Base-by-base conservation (phyloP, 2,113 vertebrate genomes). In the Seriola aureovittata region DNA sequence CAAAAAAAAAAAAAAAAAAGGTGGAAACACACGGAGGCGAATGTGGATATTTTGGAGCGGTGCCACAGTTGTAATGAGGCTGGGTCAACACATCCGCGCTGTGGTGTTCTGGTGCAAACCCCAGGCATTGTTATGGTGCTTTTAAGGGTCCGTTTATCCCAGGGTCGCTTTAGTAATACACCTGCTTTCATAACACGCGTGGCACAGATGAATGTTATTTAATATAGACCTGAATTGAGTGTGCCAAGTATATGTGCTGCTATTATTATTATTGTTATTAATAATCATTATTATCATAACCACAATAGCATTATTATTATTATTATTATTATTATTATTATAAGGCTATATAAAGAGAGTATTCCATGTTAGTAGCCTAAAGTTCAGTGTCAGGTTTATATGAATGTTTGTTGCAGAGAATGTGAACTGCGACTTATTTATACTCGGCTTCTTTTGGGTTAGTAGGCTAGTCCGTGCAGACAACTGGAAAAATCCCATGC, bases 401-500 rank as follows among this genome's bases (percentile, higher is more conserved):
- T 25, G 10, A 12, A 23, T 25, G 10, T 17, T 21, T 63, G 17
- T 14, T 46, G 11, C 9, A 29, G 21, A 13, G 14, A 9, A 21
- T 13, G 6, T 38, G 8, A 38, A 42, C 38, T 42, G 50, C 14
- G 16, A 52, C 16, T 36, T 62, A 63, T 62, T 71, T 36, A 9
- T 42, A 36, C 59, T 32, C 32, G 13, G n/a, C 59, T 25, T 68
- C 25, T 88, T 91, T 71, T 85, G 64, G 86, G 86, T 89, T 80
- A 89, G 82, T 88, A 85, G 89, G 87, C 81, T 88, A 85, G 71
- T 73, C 67, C 69, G 66, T 44, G 78, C 67, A 87, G 86, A 84
- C 84, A 85, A 80, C 78, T 86, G 83, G 75, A 87, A 89, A 90
- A 89, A 85, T 83, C 83, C 84, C 85, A 74, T 77, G 82, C 65